These are phyloP conservation scores for Canis aureus DNA, from an alignment of 2,113 vertebrate genomes.

Conservation along the genomic window DNA sequence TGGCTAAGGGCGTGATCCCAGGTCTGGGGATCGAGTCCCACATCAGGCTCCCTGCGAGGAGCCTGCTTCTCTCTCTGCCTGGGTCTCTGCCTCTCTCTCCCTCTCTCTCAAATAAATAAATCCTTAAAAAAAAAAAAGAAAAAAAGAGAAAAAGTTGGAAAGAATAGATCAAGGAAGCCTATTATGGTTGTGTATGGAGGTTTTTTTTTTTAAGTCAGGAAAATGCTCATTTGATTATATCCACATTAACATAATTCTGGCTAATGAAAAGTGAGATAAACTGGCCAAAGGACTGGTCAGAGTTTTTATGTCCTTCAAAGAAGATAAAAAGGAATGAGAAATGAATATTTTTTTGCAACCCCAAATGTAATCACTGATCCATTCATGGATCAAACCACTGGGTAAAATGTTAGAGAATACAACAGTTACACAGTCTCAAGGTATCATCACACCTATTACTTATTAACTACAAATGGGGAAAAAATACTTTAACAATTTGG, in stretches of 20 bases:
- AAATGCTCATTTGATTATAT: neutral
- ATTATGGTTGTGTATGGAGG: neutral
- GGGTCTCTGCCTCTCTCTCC: too few species aligned
- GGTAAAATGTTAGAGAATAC: neutral
- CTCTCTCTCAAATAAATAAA: too few species aligned
- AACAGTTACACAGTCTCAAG: neutral
- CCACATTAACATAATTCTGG: neutral
- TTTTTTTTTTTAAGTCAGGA: neutral
- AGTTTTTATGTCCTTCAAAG: neutral
- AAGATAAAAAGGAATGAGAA: neutral
- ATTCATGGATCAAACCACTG: neutral
- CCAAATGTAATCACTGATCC: neutral
- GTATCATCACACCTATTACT: neutral
- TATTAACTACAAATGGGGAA: neutral
- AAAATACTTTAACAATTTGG: neutral
- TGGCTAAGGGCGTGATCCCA: too few species aligned
- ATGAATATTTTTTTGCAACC: neutral
- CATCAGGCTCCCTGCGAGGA: too few species aligned
- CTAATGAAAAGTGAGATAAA: neutral
- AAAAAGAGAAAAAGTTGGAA: neutral
- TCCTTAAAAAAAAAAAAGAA: too few species aligned
- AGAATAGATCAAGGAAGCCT: neutral
- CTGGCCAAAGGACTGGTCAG: neutral
- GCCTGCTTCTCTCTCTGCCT: too few species aligned
- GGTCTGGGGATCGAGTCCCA: too few species aligned